Percentiles rank a stretch among this genome's conserved stretches.
Conservation (phyloP, 2,888 invertebrate genomes). For the Melolontha melolontha region DNA sequence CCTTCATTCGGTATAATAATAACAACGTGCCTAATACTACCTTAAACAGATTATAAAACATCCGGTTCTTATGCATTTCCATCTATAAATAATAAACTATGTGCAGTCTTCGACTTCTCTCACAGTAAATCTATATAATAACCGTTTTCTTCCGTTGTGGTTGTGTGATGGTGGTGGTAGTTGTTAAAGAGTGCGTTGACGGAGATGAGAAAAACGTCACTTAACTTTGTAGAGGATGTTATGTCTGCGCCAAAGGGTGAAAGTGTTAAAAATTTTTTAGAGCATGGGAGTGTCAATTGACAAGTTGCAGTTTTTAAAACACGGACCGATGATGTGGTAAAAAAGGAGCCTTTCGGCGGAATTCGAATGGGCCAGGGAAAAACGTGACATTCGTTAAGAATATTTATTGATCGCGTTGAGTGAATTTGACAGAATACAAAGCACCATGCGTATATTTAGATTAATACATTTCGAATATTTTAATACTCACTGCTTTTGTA, state of each 20-base stretch:
- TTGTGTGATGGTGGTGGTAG: neutral
- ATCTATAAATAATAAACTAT: constrained; percentile 47
- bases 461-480: constrained; percentile 25
- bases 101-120: constrained; percentile 27
- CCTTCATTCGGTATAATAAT: constrained; percentile 33
- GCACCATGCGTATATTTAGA: constrained; percentile 38
- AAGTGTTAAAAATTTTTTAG: constrained; percentile 54
- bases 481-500: neutral
- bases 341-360: constrained; percentile 27
- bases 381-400: constrained; percentile 40
- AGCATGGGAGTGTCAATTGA: constrained; percentile 56
- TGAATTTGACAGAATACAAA: constrained; percentile 40
- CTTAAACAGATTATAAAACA: constrained; percentile 50
- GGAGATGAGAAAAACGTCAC: constrained; percentile 37
- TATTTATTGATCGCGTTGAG: constrained; percentile 41
- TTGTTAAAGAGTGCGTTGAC: constrained; percentile 36
- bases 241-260: constrained; percentile 59
- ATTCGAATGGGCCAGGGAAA: constrained; percentile 19
- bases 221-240: constrained; percentile 55
- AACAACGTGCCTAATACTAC: constrained; percentile 47
- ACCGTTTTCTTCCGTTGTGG: constrained; percentile 32
- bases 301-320: constrained; percentile 51
- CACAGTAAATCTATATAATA: constrained; percentile 38
- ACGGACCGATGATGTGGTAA: constrained; percentile 32
- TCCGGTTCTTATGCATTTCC: constrained; percentile 46